These are phyloP conservation scores for Taphrorychus bicolor DNA, from an alignment of 2,888 invertebrate genomes.

Conservation along the genomic window DNA sequence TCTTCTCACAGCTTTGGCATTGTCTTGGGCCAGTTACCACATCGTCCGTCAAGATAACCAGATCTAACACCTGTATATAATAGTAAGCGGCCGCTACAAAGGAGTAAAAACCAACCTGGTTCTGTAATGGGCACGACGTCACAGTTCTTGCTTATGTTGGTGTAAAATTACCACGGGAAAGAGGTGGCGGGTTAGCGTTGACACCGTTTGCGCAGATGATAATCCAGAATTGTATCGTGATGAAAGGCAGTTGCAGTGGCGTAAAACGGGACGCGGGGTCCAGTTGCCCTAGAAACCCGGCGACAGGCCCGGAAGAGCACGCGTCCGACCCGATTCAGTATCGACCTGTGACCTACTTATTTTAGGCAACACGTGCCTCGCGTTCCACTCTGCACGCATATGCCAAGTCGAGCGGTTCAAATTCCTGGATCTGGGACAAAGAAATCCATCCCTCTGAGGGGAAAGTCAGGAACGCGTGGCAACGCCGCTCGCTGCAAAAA, in stretches of 20 bases:
- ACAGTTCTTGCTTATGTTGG: not conserved
- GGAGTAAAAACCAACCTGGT: no score
- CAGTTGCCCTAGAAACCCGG: constrained; percentile 52
- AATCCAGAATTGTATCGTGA: not conserved
- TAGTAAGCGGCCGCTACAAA: no score
- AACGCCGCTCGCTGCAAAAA: not conserved
- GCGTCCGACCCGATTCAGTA: constrained; percentile 54
- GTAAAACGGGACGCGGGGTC: constrained; percentile 44
- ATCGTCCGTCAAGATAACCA: not conserved
- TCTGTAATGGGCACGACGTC: constrained; percentile 6
- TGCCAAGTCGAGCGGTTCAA: not conserved
- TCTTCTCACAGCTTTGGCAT: not conserved
- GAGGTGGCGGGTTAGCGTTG: constrained; percentile 18
- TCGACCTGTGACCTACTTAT: constrained; percentile 55
- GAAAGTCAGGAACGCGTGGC: not conserved
- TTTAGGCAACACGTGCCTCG: constrained; percentile 51
- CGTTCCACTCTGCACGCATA: not conserved
- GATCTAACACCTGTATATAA: not conserved
- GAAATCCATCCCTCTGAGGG: not conserved
- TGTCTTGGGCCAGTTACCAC: not conserved
- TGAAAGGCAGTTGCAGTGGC: constrained; percentile 27
- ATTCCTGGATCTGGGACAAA: not conserved
- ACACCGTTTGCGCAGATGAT: constrained; percentile 29
- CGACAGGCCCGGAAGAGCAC: constrained; percentile 42
- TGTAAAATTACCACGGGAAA: constrained; percentile 14